Base-by-base conservation (phyloP, 2,113 vertebrate genomes). In the Dunckerocampus dactyliophorus region DNA sequence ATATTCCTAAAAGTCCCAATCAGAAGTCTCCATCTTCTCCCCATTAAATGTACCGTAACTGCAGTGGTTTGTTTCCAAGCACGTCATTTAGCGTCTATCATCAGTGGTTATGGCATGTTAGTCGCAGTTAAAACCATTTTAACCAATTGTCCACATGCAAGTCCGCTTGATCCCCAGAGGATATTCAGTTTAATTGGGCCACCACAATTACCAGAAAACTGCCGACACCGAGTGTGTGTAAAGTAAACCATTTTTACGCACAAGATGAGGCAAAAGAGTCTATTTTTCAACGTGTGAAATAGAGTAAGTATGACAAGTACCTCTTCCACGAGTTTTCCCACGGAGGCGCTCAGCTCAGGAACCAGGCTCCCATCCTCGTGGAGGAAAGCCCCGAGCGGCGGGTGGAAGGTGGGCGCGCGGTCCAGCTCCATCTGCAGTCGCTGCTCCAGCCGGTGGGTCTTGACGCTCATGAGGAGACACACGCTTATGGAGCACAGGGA, bases 381-480 rank as follows among this genome's bases (percentile, higher is more conserved):
- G 34, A 85, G 75, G 69, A 86, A 85, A 52, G 65, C 67, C 22
- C 34, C 48, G 63, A 74, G 80, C 46, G 68, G 65, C 59, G 85
- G 70, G 3, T 82, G 69, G 55, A 77, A 71, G 67, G 43, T 34
- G 48, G 74, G 67, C 60, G 63, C 67, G 77, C 90, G 89, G 72
- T 89, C 88, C 67, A 81, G 55, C 89, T 95, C 93, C 82, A 92
- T 88, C 60, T 89, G 89, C 79, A 95, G 79, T 51, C 93, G 82
- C 73, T 78, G 90, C 89, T 93, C 93, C 85, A 95, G 89, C 79
- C 92, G 89, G 53, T 82, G 83, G 46, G 93, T 93, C 87, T 89
- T 93, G 74, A 92, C 81, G 72, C 89, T 91, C 89, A 95, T 90
- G 68, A 94, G 84, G 61, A 95, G 85, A 77, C 94, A 94, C 81